Evolutionary conservation across 2,888 invertebrate genomes (phyloP).

Genomic region (Metalampra italica): DNA sequence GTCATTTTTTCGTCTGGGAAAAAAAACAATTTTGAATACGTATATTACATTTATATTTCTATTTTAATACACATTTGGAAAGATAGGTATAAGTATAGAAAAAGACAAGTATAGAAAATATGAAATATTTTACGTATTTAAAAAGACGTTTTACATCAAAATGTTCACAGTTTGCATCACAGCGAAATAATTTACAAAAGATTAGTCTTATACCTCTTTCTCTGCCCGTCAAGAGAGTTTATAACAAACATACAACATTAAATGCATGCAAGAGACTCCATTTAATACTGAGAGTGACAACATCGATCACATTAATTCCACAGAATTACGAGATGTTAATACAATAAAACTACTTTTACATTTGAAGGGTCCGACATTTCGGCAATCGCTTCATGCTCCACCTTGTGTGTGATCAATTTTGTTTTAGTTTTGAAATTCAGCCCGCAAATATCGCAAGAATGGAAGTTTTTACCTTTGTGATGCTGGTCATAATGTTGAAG

Average conservation of each 20-base stretch:
- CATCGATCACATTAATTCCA: not conserved
- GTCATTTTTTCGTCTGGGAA: no score
- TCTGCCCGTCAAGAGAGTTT: no score
- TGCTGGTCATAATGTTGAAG: not conserved
- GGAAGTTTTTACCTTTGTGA: not conserved
- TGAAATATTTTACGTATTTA: not conserved
- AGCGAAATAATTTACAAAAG: not conserved
- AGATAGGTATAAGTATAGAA: no score
- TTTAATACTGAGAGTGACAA: not conserved
- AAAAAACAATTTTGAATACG: no score
- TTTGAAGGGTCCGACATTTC: not conserved
- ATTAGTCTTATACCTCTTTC: not conserved
- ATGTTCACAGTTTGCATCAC: not conserved
- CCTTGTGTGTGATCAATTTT: not conserved
- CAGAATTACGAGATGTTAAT: not conserved
- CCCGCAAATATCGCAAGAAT: conserved; percentile 1
- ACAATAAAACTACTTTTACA: not conserved
- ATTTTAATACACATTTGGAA: no score
- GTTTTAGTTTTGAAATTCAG: not conserved
- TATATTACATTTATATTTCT: no score
- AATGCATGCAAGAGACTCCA: not conserved
- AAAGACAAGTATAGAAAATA: no score
- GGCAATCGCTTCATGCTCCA: not conserved
- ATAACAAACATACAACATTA: not conserved
- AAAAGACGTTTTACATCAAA: not conserved